phyloP scores from a whole-genome alignment of 2,797 vertebrate genomes.

The Margarornis squamiger region DNA sequence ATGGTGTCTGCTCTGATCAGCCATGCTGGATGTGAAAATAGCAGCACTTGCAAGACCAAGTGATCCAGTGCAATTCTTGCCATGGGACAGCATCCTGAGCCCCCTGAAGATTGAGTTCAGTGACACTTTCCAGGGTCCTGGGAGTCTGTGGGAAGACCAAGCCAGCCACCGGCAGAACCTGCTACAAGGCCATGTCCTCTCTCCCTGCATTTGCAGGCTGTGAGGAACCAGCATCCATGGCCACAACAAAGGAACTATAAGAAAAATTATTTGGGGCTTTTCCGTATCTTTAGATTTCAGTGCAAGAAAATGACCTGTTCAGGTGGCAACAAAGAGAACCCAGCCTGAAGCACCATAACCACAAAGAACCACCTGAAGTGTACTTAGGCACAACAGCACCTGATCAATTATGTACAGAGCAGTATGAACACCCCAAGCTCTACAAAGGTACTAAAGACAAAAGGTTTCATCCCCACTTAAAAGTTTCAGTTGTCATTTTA shows the following conservation, averaged over 20 bases:
- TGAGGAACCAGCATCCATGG: neutral
- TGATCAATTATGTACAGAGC: neutral
- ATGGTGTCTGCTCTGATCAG: neutral
- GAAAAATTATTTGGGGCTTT: neutral
- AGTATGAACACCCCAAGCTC: neutral
- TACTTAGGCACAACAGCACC: neutral
- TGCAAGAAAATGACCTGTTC: neutral
- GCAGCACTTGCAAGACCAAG: fast-evolving
- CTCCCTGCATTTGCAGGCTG: neutral
- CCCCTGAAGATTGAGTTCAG: neutral
- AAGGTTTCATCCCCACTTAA: neutral
- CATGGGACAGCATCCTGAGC: neutral
- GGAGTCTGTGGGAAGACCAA: neutral
- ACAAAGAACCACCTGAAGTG: neutral
- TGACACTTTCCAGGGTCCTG: neutral
- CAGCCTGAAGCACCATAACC: neutral
- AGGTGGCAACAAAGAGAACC: neutral
- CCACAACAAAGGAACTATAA: neutral
- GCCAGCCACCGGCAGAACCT: neutral
- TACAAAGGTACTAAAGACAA: neutral
- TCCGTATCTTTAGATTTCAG: neutral
- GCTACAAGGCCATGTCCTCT: neutral
- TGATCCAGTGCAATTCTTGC: neutral
- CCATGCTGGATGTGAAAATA: fast-evolving
- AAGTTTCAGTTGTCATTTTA: neutral